Evolutionary conservation across 2,797 vertebrate genomes (phyloP).

Genomic region (Erpetoichthys calabaricus): DNA sequence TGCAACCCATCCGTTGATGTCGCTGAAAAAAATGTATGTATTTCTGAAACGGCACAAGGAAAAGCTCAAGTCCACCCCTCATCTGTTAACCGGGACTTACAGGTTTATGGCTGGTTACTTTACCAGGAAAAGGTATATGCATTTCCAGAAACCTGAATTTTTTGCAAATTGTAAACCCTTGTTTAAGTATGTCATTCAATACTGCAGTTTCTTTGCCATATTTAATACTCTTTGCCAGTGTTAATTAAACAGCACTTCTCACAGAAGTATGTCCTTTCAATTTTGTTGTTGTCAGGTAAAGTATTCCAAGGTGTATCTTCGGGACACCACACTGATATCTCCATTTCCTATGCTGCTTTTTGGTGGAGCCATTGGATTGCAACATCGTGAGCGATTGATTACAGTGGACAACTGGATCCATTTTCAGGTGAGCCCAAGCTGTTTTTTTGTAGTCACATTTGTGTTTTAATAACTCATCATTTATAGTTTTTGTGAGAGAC

Average conservation of each 20-base stretch:
- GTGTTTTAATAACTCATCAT: no score
- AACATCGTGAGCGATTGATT: slow-evolving; percentile 81
- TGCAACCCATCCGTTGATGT: slow-evolving; percentile 72
- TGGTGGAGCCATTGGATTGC: slow-evolving; percentile 87
- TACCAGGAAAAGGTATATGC: slow-evolving; percentile 80
- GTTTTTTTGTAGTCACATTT: not conserved
- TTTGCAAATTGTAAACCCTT: no score
- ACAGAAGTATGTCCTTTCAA: not conserved
- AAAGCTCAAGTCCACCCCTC: slow-evolving; percentile 86
- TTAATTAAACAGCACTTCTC: not conserved
- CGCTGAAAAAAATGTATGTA: slow-evolving; percentile 69
- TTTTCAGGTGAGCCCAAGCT: slow-evolving; percentile 70
- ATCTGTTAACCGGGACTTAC: slow-evolving; percentile 83
- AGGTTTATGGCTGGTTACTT: slow-evolving; percentile 81
- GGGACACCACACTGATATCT: slow-evolving; percentile 77
- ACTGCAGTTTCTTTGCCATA: no score
- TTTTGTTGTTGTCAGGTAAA: slow-evolving; percentile 54
- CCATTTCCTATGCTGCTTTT: slow-evolving; percentile 92
- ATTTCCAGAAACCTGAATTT: no score
- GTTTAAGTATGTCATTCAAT: no score
- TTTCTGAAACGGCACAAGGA: slow-evolving; percentile 82
- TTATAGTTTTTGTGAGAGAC: not conserved
- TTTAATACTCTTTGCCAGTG: no score
- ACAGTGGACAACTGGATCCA: slow-evolving; percentile 87
- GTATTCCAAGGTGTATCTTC: slow-evolving; percentile 76